A percentile compares a stretch with the other conserved stretches of the same genome.
Conservation (phyloP, 1,140 invertebrate species). For the Heliconius eleuchia region DNA sequence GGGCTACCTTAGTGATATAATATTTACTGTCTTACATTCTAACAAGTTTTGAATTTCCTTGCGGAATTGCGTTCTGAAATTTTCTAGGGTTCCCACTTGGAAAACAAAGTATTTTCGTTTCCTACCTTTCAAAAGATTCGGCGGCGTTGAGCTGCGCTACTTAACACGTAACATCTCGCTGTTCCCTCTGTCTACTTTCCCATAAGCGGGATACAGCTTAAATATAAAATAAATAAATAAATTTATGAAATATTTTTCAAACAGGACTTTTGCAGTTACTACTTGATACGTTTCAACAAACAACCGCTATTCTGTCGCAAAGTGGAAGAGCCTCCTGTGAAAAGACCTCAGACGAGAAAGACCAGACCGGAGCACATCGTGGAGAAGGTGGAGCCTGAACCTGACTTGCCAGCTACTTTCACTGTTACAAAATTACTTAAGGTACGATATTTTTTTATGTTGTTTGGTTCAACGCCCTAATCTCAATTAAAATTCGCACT, state of each 20-base stretch:
- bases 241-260: not conserved
- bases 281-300: slow-evolving; percentile 91
- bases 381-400: slow-evolving; percentile 39
- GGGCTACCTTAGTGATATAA: no score
- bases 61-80: no score
- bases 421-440: slow-evolving; percentile 60
- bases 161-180: no score
- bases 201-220: not conserved
- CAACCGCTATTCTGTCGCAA: slow-evolving; percentile 84
- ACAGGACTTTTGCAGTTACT: slow-evolving; percentile 92
- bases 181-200: no score
- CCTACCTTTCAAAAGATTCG: no score
- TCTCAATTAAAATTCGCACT: no score
- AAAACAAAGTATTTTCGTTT: no score
- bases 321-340: slow-evolving; percentile 44
- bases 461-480: no score
- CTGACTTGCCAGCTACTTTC: slow-evolving; percentile 56
- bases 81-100: no score
- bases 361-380: slow-evolving; percentile 35
- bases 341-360: slow-evolving; percentile 52
- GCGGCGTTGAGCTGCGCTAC: no score
- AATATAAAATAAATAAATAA: not conserved
- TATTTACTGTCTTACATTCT: no score
- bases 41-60: no score
- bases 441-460: slow-evolving; percentile 33